Evolutionary conservation across 2,113 vertebrate genomes (phyloP), one percentile per base, ranked within the genome.

Genomic region (Glareola pratincola): DNA sequence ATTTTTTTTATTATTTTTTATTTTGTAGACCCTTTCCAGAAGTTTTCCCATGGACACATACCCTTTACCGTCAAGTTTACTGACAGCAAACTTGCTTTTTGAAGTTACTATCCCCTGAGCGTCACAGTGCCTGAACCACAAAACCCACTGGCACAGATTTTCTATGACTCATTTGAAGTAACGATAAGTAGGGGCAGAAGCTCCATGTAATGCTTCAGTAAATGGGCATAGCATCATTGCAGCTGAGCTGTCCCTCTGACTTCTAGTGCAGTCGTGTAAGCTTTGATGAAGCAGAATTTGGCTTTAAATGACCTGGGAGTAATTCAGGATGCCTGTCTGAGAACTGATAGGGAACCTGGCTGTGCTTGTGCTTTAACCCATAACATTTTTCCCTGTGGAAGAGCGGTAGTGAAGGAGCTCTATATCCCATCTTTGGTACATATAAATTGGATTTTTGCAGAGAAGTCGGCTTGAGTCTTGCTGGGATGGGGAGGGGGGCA

Each of bases 201-300:
- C 59, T 74, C 68, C 37, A 12, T 67, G 50, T 80, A 37, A 16
- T 66, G 54, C 17, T 68, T 22, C 14, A 69, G n/a, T 37, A 32
- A 71, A 57, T 0, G 2, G 80, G 23, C 34, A 12, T 8, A 37
- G 20, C 43, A 17, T 57, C 0, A 0, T 23, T 41, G 39, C 67
- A n/a, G 54, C 63, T 59, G 50, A 71, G 41, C 76, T 77, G 1
- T 26, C 17, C 41, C 34, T 36, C 86, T 66, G 53, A 26, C 64
- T 36, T 1, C 1, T 4, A 53, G 43, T 45, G 54, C 48, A 47
- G 43, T 69, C 43, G 19, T 0, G 0, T 39, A n/a, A 37, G 18
- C 41, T 68, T 50, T 34, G 48, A 29, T 78, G 67, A 69, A 87
- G 53, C 37, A 71, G 66, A 75, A 90, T 79, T 63, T 67, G 74